Evolutionary conservation across 2,113 vertebrate species (phyloP), one percentile per base, ranked within the genome.

Genomic region (Pimephales promelas): DNA sequence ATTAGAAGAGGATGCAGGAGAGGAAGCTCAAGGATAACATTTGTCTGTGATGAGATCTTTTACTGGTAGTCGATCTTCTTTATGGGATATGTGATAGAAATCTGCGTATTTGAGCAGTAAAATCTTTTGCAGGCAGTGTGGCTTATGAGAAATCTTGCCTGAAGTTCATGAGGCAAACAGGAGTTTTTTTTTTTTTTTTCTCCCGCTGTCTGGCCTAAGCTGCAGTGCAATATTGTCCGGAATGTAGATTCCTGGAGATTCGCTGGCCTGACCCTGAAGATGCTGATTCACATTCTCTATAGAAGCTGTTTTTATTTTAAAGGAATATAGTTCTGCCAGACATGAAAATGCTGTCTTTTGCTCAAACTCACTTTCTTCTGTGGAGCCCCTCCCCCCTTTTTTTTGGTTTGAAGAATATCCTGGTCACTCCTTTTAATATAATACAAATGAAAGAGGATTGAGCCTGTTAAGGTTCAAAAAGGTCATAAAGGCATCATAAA

Each of bases 161-260:
- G 64, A 68, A 22, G 31, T 36, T 68, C 64, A 40, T 22, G 64
- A 68, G 31, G 64, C 18, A 68, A 68, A 68, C 31, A 40, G 31
- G 34, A 68, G 31, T 3, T 43, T 71, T 70, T 71, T 14, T 40
- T 22, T 45, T 3, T 43, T 71, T 70, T 71, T 14, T 40, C 40
- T 45, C 40, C 22, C 3, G 20, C 22, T 71, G 68, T 71, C 68
- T 71, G 40, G 68, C 22, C 68, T 45, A 40, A 45, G 68, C 34
- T 34, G 34, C 64, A 40, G 18, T 22, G 68, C n/a, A 45, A 45
- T 45, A 71, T 45, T 71, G 5, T 6, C 68, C 45, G 68, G 26
- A 40, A 45, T 71, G n/a, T 45, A 72, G 68, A 45, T 24, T n/a
- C n/a, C n/a, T n/a, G n/a, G 40, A 47, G 68, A 13, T 72, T 68